Conservation (phyloP, 2,113 vertebrate species). For the Prionailurus viverrinus region DNA sequence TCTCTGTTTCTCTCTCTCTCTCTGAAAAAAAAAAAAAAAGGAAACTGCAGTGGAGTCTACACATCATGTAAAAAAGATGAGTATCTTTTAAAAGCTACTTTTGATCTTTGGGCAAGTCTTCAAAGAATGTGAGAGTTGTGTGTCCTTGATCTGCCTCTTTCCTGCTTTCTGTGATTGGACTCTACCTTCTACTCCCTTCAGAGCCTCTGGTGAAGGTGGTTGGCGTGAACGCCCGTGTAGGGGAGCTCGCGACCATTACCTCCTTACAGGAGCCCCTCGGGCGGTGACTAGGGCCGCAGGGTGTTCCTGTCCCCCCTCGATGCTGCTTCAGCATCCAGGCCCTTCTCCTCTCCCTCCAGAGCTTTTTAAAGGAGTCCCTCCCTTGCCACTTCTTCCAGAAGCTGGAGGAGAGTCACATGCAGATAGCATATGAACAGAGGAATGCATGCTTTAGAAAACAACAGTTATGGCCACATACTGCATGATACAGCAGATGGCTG, state of each 20-base stretch:
- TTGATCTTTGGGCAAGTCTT: background rate
- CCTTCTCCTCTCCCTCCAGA: background rate
- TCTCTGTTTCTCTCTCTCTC: too few relatives aligned
- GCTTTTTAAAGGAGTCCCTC: background rate
- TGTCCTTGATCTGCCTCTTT: background rate
- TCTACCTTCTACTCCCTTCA: background rate
- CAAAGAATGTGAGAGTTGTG: background rate
- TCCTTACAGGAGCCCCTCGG: background rate
- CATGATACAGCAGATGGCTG: background rate
- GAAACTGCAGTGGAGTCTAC: background rate
- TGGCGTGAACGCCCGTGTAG: background rate
- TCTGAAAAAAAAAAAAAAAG: too few relatives aligned
- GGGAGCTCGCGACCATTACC: too few relatives aligned
- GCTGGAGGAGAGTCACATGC: background rate
- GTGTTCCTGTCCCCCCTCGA: background rate
- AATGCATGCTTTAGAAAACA: background rate
- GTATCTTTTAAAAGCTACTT: background rate
- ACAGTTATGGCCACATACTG: background rate
- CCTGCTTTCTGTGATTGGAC: background rate
- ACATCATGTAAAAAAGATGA: background rate
- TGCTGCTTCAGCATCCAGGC: background rate
- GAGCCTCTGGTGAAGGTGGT: background rate
- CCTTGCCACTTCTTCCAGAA: background rate
- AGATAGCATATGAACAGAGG: background rate
- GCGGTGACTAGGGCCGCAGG: background rate